Conservation (phyloP, 2,888 invertebrate genomes). For the Morinoia aosen region DNA sequence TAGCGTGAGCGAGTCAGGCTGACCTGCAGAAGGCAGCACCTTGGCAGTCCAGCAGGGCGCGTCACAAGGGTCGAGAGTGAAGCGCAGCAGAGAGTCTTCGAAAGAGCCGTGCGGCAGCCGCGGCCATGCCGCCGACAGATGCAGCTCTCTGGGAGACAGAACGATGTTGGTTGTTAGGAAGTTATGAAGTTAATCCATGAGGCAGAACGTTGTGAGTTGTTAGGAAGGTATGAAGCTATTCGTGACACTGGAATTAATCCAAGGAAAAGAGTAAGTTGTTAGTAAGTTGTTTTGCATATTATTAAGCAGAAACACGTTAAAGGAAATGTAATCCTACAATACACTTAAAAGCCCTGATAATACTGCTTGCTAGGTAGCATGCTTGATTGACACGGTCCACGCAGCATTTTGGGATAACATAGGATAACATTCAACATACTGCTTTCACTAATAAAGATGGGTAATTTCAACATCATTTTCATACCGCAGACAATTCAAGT, state of each 20-base stretch:
- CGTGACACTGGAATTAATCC: background rate
- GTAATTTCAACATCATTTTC: no score
- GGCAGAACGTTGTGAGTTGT: background rate
- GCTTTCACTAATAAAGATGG: no score
- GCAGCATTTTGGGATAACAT: no score
- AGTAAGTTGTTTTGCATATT: no score
- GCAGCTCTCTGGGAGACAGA: conserved; percentile 75
- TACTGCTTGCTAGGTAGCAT: no score
- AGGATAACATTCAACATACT: no score
- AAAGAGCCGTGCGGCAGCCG: conserved; percentile 87
- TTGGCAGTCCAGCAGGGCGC: conserved; percentile 81
- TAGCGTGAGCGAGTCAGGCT: background rate
- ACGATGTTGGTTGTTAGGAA: conserved; percentile 28
- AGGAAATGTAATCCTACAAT: no score
- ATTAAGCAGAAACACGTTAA: no score
- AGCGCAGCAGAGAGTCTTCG: conserved; percentile 88
- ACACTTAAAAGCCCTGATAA: no score
- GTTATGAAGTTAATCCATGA: conserved; percentile 49
- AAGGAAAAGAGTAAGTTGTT: no score
- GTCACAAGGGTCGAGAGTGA: conserved; percentile 86
- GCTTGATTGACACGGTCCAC: no score
- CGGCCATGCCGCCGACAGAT: conserved; percentile 88
- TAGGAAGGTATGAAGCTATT: background rate
- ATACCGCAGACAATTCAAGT: no score
- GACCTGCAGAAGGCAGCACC: conserved; percentile 39